Evolutionary conservation across 2,113 vertebrate genomes (phyloP), one percentile per base, ranked within the genome.

Genomic region (Dromaius novaehollandiae): DNA sequence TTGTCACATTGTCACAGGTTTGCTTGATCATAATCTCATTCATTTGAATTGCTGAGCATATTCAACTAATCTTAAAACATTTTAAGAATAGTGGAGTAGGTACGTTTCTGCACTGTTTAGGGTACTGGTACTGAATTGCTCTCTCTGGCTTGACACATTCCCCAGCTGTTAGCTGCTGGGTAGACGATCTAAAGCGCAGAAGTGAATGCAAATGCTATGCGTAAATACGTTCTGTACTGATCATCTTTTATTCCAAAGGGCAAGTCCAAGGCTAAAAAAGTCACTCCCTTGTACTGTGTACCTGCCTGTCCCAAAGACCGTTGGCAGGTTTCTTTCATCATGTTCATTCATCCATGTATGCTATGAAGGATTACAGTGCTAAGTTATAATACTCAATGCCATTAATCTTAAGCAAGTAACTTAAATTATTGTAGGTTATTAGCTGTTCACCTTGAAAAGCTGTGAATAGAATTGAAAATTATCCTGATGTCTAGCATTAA

Each of bases 391-490:
- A 44, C 92, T 95, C 55, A 83, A 87, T 68, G 69, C 65, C 89
- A 96, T 97, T 96, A 91, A 97, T 97, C 97, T 97, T 84, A 85
- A 96, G 84, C 76, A 96, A 89, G 81, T 88, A 95, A 94, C 95
- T 93, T 94, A 94, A 94, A 81, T 92, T 93, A 86, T 30, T 94
- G 77, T 93, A 93, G 69, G 90, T 96, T 97, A 97, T 97, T 98
- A 97, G 93, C 89, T 64, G 48, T 88, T 98, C 95, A 95, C 96
- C 96, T 98, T 98, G 97, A 98, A 97, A 97, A 95, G 50, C 71
- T 68, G 56, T 89, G 95, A 97, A 88, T 93, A 95, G 95, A 97
- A 96, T 96, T 86, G 71, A 97, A 95, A 98, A 97, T 88, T 95
- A 88, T 89, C 70, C 44, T 76, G 34, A 93, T 46, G 46, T 84